Conservation (phyloP, 2,113 vertebrate genomes). For the Trichechus manatus region DNA sequence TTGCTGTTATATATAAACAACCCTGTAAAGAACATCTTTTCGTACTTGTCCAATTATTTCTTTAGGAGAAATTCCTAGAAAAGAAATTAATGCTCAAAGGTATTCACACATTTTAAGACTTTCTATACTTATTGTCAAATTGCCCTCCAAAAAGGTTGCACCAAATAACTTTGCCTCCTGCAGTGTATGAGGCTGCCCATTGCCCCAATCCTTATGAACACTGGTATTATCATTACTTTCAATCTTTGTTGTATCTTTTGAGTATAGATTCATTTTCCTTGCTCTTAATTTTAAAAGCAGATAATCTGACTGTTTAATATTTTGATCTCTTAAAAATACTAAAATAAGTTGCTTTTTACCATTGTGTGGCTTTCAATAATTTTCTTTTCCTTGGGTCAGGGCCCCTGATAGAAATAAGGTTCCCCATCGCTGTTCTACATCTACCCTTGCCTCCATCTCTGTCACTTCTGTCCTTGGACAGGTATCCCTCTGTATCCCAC, state of each 20-base stretch:
- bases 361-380: neutral
- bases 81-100: neutral
- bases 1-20: slow-evolving; percentile 28
- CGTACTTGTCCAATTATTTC: neutral
- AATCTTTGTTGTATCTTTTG: slow-evolving; percentile 43
- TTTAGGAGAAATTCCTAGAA: slow-evolving; percentile 36
- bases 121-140: slow-evolving; percentile 2
- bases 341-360: slow-evolving; percentile 39
- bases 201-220: slow-evolving; percentile 14
- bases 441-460: neutral
- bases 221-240: neutral
- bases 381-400: slow-evolving; percentile 23
- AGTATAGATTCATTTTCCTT: slow-evolving; percentile 48
- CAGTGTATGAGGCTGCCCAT: neutral
- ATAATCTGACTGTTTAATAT: neutral
- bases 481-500: neutral
- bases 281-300: slow-evolving; percentile 49
- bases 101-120: slow-evolving; percentile 58
- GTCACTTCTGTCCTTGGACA: neutral
- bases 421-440: neutral
- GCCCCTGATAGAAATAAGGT: slow-evolving; percentile 36
- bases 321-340: slow-evolving; percentile 30
- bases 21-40: neutral
- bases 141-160: slow-evolving; percentile 11
- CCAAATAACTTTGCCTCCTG: neutral